Conservation (phyloP, 2,797 vertebrate species). For the Leucoraja ocellata region DNA sequence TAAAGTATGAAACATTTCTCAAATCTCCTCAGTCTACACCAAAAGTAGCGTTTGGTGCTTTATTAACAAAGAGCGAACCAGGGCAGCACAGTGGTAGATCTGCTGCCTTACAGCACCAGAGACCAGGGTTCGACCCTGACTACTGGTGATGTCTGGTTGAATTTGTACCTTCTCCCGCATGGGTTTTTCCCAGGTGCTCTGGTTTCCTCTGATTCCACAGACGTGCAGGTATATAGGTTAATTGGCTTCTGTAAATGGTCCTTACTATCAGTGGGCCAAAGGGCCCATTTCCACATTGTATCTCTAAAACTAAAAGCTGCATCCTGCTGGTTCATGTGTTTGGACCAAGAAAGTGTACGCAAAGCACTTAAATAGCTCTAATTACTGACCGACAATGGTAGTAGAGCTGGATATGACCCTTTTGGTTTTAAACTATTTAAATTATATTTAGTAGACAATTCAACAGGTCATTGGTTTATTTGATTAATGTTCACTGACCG, state of each 20-base stretch:
- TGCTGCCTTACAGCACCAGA: no score
- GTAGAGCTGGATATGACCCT: background rate
- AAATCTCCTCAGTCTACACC: background rate
- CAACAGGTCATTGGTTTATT: background rate
- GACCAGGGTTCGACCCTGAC: no score
- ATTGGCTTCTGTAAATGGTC: no score
- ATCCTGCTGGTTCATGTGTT: background rate
- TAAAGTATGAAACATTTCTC: background rate
- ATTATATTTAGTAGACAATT: background rate
- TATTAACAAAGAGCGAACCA: background rate
- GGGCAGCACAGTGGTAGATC: background rate
- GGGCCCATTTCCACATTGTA: no score
- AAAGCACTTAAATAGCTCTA: background rate
- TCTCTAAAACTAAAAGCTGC: background rate
- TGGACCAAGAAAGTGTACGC: background rate
- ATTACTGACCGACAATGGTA: background rate
- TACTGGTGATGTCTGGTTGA: no score
- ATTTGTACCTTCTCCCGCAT: no score
- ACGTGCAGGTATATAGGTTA: no score
- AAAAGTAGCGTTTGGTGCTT: background rate
- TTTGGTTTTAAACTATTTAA: background rate
- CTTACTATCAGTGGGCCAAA: no score
- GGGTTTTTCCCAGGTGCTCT: no score
- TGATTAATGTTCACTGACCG: background rate
- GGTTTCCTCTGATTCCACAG: no score